Percentiles rank a stretch among this genome's conserved stretches.
Evolutionary conservation across 2,888 invertebrate species (phyloP).

Genomic region (Agelastica alni): DNA sequence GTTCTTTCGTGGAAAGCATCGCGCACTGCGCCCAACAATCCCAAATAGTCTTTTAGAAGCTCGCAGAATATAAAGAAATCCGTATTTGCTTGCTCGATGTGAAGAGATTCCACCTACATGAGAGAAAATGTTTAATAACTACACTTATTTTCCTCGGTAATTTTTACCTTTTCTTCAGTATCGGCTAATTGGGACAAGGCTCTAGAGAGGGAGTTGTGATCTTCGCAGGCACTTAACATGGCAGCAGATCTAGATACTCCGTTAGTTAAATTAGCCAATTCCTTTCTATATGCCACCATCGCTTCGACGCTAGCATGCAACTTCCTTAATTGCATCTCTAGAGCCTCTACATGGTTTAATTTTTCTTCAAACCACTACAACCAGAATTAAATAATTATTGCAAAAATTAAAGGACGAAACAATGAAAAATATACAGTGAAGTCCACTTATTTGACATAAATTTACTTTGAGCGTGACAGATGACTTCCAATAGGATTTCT

Average conservation of each 20-base stretch:
- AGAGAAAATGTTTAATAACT: slow-evolving; percentile 11
- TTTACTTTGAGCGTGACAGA: too few species aligned
- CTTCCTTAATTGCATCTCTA: slow-evolving; percentile 87
- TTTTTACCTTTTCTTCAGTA: slow-evolving; percentile 74
- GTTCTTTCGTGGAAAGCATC: slow-evolving; percentile 76
- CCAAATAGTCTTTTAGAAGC: slow-evolving; percentile 91
- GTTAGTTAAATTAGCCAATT: slow-evolving; percentile 77
- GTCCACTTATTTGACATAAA: too few species aligned
- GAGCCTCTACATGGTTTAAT: slow-evolving; percentile 84
- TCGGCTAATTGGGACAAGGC: slow-evolving; percentile 90
- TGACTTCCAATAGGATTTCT: too few species aligned
- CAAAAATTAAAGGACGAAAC: too few species aligned
- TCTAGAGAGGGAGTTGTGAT: slow-evolving; percentile 87
- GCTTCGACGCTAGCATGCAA: slow-evolving; percentile 86
- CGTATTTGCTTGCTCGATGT: slow-evolving; percentile 90
- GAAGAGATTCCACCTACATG: slow-evolving; percentile 82
- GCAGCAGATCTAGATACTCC: slow-evolving; percentile 86
- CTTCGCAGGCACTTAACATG: slow-evolving; percentile 90
- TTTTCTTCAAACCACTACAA: slow-evolving; percentile 98
- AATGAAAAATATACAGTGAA: too few species aligned
- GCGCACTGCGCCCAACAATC: slow-evolving; percentile 88
- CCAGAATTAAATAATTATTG: too few species aligned
- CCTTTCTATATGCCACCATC: slow-evolving; percentile 83
- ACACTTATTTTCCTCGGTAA: not conserved
- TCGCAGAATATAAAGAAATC: slow-evolving; percentile 95